A percentile compares a stretch with the other conserved stretches of the same genome.
These are phyloP conservation scores for Callimorpha dominula DNA, from an alignment of 2,888 invertebrate genomes.

Conservation along the genomic window DNA sequence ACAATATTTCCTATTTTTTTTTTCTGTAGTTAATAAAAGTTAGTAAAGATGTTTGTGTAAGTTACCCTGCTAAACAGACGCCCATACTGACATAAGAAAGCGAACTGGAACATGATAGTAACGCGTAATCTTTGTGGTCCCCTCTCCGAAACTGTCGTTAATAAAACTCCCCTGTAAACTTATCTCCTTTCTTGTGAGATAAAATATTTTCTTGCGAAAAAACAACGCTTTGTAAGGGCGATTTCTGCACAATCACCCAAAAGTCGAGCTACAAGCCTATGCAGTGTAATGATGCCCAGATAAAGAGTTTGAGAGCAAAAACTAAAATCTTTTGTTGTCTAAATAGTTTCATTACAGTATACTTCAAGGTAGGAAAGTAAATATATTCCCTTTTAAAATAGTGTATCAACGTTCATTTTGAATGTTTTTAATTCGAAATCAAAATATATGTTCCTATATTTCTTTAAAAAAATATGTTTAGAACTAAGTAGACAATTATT, in stretches of 20 bases:
- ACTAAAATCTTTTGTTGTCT: conserved; percentile 18
- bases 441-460: too few species aligned
- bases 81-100: conserved; percentile 62
- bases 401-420: too few species aligned
- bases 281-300: conserved; percentile 36
- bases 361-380: conserved; percentile 1
- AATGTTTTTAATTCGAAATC: too few species aligned
- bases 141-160: conserved; percentile 77
- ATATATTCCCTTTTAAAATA: neutral
- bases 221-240: conserved; percentile 59
- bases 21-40: conserved; percentile 26
- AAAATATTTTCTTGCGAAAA: conserved; percentile 71
- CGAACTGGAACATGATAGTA: conserved; percentile 69
- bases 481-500: too few species aligned
- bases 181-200: conserved; percentile 56
- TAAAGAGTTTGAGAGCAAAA: conserved; percentile 32
- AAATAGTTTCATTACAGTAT: conserved; percentile 9
- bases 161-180: conserved; percentile 73
- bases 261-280: conserved; percentile 23
- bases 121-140: conserved; percentile 69
- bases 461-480: too few species aligned
- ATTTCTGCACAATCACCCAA: conserved; percentile 62
- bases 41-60: conserved; percentile 40
- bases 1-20: conserved; percentile 42
- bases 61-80: conserved; percentile 50